Evolutionary conservation across 2,113 vertebrate species (phyloP).

Genomic region (Bubo scandiacus): DNA sequence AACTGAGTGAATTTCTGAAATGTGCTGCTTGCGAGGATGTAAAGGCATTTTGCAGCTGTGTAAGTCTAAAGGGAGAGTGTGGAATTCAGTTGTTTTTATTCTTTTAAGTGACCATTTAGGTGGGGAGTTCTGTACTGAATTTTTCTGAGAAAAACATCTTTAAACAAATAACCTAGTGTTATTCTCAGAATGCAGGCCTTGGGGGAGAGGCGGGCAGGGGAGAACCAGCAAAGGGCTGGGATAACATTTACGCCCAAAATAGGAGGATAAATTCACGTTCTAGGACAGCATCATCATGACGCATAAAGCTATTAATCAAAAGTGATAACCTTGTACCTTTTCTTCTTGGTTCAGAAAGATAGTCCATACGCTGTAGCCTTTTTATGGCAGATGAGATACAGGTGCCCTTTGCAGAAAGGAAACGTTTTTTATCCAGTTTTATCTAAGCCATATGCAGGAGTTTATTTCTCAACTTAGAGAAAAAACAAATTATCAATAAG

Average conservation of each 20-base stretch:
- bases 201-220: not conserved
- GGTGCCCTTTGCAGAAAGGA: not conserved
- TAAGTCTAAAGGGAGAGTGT: not conserved
- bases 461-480: not conserved
- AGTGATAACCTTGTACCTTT: not conserved
- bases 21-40: rapidly evolving
- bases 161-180: not conserved
- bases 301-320: not conserved
- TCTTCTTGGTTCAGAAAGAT: not conserved
- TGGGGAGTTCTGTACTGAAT: not conserved
- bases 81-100: not conserved
- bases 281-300: not conserved
- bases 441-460: not conserved
- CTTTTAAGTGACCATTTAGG: not conserved
- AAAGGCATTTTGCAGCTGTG: not conserved
- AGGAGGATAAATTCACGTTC: not conserved
- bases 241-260: not conserved
- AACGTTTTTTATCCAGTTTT: not conserved
- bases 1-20: not conserved
- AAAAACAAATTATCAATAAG: not conserved
- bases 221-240: not conserved
- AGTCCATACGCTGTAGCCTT: not conserved
- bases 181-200: not conserved
- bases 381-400: not conserved
- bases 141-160: not conserved